Evolutionary conservation across 2,888 invertebrate species (phyloP).

Genomic region (Azorinus chamasolen): DNA sequence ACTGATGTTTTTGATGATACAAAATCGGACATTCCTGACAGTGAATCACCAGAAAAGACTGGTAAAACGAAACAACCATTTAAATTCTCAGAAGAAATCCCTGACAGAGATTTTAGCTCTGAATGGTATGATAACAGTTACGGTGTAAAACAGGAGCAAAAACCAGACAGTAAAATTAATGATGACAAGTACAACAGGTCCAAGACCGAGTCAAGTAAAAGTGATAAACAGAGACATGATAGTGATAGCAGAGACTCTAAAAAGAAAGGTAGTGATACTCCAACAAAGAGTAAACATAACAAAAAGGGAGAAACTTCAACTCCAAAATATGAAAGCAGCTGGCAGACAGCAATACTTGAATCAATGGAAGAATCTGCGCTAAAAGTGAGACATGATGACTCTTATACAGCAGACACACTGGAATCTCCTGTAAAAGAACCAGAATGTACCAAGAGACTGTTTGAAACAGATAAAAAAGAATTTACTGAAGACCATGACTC

Average conservation of each 20-base stretch:
- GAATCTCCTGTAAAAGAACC: too few relatives aligned
- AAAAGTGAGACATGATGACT: constrained; percentile 44
- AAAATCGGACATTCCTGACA: too few relatives aligned
- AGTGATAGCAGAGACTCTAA: background rate
- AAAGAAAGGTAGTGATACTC: constrained; percentile 27
- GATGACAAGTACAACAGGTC: background rate
- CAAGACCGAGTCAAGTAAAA: background rate
- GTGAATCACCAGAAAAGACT: background rate
- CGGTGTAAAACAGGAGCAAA: background rate
- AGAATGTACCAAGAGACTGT: too few relatives aligned
- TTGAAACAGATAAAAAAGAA: too few relatives aligned
- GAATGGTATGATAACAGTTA: constrained; percentile 9
- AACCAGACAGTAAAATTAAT: background rate
- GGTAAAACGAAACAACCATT: constrained; percentile 11
- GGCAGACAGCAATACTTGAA: constrained; percentile 54
- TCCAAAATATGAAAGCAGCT: constrained; percentile 36
- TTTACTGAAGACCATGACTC: too few relatives aligned
- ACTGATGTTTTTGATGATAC: constrained; percentile 8
- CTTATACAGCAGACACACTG: too few relatives aligned
- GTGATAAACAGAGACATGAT: background rate
- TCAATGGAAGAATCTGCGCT: constrained; percentile 54
- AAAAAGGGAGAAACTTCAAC: constrained; percentile 21
- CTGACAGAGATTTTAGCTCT: constrained; percentile 21
- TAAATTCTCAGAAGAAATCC: constrained; percentile 21
- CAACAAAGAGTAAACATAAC: constrained; percentile 22